Percentiles rank a stretch among this genome's conserved stretches.
These are phyloP conservation scores for Sturnus vulgaris DNA, from an alignment of 2,113 vertebrate genomes.

Conservation along the genomic window DNA sequence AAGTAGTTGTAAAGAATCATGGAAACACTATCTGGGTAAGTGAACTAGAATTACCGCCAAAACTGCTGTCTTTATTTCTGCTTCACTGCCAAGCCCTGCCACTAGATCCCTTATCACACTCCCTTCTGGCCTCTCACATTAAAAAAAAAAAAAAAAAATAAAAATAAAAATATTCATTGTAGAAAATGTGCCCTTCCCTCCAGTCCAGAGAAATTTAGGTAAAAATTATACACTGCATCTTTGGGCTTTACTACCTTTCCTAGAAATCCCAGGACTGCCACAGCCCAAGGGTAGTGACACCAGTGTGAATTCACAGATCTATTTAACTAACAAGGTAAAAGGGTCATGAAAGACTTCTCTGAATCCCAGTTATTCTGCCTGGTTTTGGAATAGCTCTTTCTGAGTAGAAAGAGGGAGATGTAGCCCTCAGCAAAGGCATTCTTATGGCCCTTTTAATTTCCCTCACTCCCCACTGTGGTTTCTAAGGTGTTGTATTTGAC, in stretches of 20 bases:
- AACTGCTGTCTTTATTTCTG: slow-evolving; percentile 2
- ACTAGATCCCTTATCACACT: not conserved
- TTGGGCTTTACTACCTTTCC: not conserved
- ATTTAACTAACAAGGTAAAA: not conserved
- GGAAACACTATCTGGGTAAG: slow-evolving; percentile 9
- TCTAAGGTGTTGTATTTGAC: not conserved
- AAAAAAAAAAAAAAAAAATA: not conserved
- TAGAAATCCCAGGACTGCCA: not conserved
- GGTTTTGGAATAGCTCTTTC: not conserved
- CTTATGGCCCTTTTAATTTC: not conserved
- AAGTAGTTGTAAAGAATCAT: slow-evolving; percentile 22
- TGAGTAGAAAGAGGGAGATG: not conserved
- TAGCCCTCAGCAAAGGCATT: not conserved
- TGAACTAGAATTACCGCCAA: slow-evolving; percentile 16
- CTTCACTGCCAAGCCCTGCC: not conserved
- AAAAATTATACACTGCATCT: not conserved
- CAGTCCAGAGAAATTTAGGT: not conserved
- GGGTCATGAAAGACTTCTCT: not conserved
- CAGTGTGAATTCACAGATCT: not conserved
- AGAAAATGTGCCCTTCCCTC: not conserved
- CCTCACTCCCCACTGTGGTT: not conserved
- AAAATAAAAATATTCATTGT: not conserved
- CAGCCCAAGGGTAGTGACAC: not conserved
- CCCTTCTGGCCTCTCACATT: not conserved
- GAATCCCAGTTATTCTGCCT: not conserved